phyloP scores from a whole-genome alignment of 2,888 invertebrate genomes.

The Osmoderma eremita region DNA sequence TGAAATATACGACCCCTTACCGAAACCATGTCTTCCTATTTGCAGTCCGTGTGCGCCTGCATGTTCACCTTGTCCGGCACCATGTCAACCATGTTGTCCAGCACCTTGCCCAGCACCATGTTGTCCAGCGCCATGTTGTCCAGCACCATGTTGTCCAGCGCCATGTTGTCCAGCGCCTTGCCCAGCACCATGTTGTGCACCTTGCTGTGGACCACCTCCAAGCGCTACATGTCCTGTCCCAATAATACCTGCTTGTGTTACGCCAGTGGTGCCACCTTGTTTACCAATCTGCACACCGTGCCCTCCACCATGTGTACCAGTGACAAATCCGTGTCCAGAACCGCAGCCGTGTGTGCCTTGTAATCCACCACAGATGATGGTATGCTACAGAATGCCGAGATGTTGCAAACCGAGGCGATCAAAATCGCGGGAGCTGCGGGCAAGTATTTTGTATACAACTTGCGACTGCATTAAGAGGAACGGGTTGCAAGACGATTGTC shows the following conservation, averaged over 20 bases:
- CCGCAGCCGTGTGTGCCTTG: constrained; percentile 69
- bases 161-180: constrained; percentile 50
- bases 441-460: constrained; percentile 68
- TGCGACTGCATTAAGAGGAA: constrained; percentile 71
- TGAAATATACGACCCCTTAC: constrained; percentile 67
- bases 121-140: constrained; percentile 54
- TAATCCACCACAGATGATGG: constrained; percentile 69
- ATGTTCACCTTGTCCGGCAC: constrained; percentile 56
- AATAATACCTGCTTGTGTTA: constrained; percentile 55
- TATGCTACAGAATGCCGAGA: constrained; percentile 63
- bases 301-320: constrained; percentile 66
- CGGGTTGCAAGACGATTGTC: constrained; percentile 70
- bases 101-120: constrained; percentile 48
- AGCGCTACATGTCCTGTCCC: constrained; percentile 58
- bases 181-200: constrained; percentile 50
- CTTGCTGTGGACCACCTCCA: constrained; percentile 62
- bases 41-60: constrained; percentile 65
- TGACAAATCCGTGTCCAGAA: constrained; percentile 65
- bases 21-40: constrained; percentile 69
- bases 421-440: constrained; percentile 66
- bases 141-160: constrained; percentile 63
- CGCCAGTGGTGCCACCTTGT: constrained; percentile 67
- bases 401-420: constrained; percentile 60
- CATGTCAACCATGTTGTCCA: constrained; percentile 47
- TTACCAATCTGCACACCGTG: constrained; percentile 62